Evolutionary conservation across 92 coral and sea anemone species (phyloP), one percentile per base, ranked within the genome.

Genomic region (Actinostola sp.): DNA sequence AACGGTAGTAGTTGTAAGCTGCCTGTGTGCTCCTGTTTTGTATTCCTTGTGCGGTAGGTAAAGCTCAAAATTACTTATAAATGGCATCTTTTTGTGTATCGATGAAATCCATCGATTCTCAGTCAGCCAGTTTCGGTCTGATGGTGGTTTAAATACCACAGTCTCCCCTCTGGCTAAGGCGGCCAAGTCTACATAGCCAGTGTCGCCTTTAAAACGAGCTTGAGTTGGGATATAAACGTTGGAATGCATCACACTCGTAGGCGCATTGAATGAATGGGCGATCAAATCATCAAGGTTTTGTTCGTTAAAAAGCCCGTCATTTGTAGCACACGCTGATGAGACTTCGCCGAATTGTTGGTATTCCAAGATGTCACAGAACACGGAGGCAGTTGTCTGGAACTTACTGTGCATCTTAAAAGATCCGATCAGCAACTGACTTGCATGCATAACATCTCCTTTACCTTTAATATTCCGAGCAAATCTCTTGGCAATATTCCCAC

Each of bases 161-260:
- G 79, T 55, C 23, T 78, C 80, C 7, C 65, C 84, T 27, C 61
- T 72, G 21, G 75, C 57, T 14, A 84, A 54, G 15, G 80, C 48
- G 32, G 71, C 42, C n/a, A 84, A 38, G 71, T 84, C 72, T 60
- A 84, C 46, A 42, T 63, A 84, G 26, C 80, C 89, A 49, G 67
- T 30, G 51, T 84, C 89, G 19, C 81, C 89, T 11, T 43, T 28
- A 46, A 28, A 71, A 26, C 72, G 72, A 34, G 89, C 85, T 59
- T 72, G 66, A 28, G 89, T 63, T 33, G 89, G 89, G 51, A 84
- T 84, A 56, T 57, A 31, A 21, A 84, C 89, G 29, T 70, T 38
- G 8, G 76, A 54, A 16, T 78, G 76, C n/a, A 78, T 21, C 46
- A 44, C 36, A 66, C 59, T 44, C 51, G 48, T 48, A 1, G 70